phyloP scores from a whole-genome alignment of 2,113 vertebrate species.

The Lynx canadensis region DNA sequence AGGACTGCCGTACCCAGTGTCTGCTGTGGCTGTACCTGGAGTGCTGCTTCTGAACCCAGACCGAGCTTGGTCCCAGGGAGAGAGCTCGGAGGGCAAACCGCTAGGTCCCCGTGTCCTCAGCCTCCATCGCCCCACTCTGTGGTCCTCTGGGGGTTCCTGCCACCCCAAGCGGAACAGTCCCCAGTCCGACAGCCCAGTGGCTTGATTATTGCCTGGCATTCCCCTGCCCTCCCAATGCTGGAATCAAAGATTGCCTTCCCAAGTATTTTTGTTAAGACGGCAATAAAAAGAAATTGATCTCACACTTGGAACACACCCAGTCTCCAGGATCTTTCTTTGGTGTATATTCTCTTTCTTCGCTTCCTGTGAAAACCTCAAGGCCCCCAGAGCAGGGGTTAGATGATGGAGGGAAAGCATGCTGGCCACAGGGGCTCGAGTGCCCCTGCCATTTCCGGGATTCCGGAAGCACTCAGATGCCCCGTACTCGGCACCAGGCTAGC shows the following conservation, averaged over 20 bases:
- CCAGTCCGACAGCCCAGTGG: conserved; percentile 60
- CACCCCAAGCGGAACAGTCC: conserved; percentile 11
- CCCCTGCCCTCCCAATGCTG: conserved; percentile 74
- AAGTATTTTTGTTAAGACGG: conserved; percentile 86
- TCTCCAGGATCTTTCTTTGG: conserved; percentile 81
- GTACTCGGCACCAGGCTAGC: fast-evolving
- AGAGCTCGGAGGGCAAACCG: background rate
- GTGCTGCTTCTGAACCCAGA: conserved; percentile 21
- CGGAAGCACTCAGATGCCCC: background rate
- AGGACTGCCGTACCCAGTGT: background rate
- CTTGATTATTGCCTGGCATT: conserved; percentile 65
- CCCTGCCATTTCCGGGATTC: background rate
- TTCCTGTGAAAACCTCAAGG: conserved; percentile 23
- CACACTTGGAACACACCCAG: conserved; percentile 81
- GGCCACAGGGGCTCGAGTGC: background rate
- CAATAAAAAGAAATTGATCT: conserved; percentile 85
- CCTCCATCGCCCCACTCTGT: background rate
- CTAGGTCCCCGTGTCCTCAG: background rate
- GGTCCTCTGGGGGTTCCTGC: conserved; percentile 53
- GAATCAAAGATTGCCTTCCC: conserved; percentile 72
- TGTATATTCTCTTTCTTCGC: conserved; percentile 67
- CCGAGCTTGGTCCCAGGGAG: background rate
- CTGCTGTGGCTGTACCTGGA: background rate
- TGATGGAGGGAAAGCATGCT: background rate
- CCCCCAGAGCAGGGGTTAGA: conserved; percentile 23